Base-by-base conservation (phyloP, 2,797 vertebrate genomes). In the Malacoraja senta region DNA sequence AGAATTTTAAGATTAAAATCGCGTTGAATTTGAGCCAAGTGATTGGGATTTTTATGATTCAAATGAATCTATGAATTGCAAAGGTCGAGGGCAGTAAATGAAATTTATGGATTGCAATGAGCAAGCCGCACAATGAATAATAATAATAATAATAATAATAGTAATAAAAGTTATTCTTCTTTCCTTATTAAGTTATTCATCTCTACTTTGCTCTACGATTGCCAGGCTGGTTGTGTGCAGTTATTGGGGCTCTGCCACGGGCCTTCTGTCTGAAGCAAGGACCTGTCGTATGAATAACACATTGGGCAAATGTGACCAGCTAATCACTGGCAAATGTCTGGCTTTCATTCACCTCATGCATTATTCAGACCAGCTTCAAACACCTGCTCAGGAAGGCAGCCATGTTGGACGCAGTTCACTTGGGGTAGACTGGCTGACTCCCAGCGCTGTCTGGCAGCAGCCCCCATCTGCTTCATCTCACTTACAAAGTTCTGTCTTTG, bases 331-430 rank as follows among this genome's bases (percentile, higher is more conserved):
- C 83, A 86, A 86, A 65, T 86, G 29, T 86, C 63, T 6, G 83
- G n/a, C 58, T 68, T 88, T 88, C 84, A 88, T 35, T 88, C 32
- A 88, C 84, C 84, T 88, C 17, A 88, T 88, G 32, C 61, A 88
- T 88, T 88, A 88, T 88, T 88, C 84, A 88, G n/a, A 68, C n/a
- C 84, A 88, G n/a, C 17, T 63, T 88, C 84, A 88, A 88, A 88
- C 84, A 88, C 84, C 84, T 88, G 84, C 84, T 88, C 84, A 68
- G 84, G 84, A 63, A 88, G 65, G 61, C 84, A 88, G 61, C 65
- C n/a, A 65, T 88, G 32, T 32, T 88, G 17, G 84, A 68, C 32
- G 35, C 63, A 68, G 84, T 17, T 88, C 84, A 88, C 84, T 35
- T 68, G 8, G n/a, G 19, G 84, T 65, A 88, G 32, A 35, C 84